These are phyloP conservation scores for Adineta ricciae DNA, from an alignment of 2,888 invertebrate species.

Conservation along the genomic window DNA sequence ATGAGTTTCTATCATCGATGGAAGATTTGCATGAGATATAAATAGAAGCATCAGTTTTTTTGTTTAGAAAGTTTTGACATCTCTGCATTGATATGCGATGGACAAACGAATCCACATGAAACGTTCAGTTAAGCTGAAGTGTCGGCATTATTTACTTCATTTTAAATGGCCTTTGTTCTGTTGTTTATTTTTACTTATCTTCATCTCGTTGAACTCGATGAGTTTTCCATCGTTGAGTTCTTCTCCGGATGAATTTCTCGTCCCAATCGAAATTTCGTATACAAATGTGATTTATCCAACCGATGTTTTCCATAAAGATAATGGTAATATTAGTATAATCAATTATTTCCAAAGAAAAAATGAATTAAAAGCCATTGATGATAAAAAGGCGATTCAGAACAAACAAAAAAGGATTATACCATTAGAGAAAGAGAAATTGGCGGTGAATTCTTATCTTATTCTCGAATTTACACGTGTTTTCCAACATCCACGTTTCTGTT, in stretches of 20 bases:
- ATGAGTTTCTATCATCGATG: too few species aligned
- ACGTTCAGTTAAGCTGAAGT: not conserved
- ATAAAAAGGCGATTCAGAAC: not conserved
- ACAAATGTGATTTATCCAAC: not conserved
- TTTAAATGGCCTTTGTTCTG: not conserved
- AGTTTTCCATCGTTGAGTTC: not conserved
- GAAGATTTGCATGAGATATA: too few species aligned
- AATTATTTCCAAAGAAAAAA: not conserved
- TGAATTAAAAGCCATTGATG: not conserved
- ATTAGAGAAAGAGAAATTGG: not conserved
- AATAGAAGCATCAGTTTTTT: too few species aligned
- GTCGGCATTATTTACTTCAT: not conserved
- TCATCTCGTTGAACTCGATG: not conserved
- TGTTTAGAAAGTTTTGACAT: too few species aligned
- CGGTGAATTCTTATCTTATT: slow-evolving; percentile 13
- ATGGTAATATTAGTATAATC: not conserved
- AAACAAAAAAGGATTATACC: not conserved
- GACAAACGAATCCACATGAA: not conserved
- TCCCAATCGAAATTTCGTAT: not conserved
- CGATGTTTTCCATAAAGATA: not conserved
- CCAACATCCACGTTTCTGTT: slow-evolving; percentile 26
- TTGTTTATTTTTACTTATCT: not conserved
- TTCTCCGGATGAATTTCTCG: not conserved
- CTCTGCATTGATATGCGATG: not conserved
- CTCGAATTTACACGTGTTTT: slow-evolving; percentile 28